Conservation (phyloP, 2,797 vertebrate genomes). For the Gadopsis bispinosus region DNA sequence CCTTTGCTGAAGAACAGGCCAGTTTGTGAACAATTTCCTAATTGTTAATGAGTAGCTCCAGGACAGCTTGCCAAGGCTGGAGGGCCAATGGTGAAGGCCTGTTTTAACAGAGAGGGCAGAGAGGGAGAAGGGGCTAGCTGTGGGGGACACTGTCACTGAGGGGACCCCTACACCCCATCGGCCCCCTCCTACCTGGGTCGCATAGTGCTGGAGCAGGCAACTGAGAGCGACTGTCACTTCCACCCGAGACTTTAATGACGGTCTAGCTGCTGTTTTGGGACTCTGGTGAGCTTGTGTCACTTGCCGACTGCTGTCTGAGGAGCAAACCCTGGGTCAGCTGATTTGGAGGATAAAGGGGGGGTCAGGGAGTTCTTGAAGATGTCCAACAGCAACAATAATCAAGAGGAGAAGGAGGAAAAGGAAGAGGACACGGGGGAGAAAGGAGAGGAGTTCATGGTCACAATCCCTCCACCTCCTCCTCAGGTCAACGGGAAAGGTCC, state of each 20-base stretch:
- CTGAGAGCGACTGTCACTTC: conserved; percentile 70
- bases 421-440: conserved; percentile 64
- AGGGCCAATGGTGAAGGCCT: conserved; percentile 75
- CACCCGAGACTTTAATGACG: conserved; percentile 71
- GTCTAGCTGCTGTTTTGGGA: conserved; percentile 67
- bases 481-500: conserved; percentile 77
- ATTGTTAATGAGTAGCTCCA: conserved; percentile 85
- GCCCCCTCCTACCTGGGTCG: conserved; percentile 79
- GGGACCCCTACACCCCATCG: conserved; percentile 73
- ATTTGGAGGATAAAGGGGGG: conserved; percentile 38
- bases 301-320: conserved; percentile 49
- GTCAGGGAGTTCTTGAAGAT: conserved; percentile 63
- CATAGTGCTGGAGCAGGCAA: conserved; percentile 73
- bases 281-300: conserved; percentile 52
- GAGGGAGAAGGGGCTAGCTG: conserved; percentile 74
- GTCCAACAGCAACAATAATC: conserved; percentile 84
- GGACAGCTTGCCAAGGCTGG: conserved; percentile 78
- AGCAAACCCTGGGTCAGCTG: conserved; percentile 45
- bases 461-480: conserved; percentile 72
- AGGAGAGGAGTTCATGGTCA: conserved; percentile 71
- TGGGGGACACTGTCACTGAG: conserved; percentile 76
- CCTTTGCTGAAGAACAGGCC: conserved; percentile 85
- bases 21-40: conserved; percentile 93
- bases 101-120: conserved; percentile 64
- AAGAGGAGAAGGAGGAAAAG: conserved; percentile 68